Conservation (phyloP, 2,888 invertebrate genomes). For the Dysmachus trigonus region DNA sequence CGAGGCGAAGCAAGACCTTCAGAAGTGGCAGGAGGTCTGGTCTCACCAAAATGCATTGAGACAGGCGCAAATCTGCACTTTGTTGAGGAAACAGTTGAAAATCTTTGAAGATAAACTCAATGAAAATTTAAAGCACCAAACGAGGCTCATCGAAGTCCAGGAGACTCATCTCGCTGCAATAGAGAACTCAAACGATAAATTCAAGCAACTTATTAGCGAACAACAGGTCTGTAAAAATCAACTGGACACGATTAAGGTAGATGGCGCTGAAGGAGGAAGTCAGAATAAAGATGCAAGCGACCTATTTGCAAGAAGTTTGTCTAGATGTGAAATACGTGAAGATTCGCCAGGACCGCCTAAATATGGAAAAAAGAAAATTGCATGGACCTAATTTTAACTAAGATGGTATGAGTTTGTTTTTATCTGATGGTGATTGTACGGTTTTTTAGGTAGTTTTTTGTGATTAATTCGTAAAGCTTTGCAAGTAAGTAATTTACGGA, state of each 20-base stretch:
- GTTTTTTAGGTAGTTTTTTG: background rate
- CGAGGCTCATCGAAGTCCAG: slow-evolving; percentile 57
- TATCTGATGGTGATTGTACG: background rate
- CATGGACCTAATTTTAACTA: slow-evolving; percentile 46
- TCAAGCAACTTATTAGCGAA: slow-evolving; percentile 58
- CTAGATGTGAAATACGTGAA: background rate
- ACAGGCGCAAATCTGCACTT: slow-evolving; percentile 60
- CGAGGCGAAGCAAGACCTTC: slow-evolving; percentile 65
- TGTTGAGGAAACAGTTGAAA: slow-evolving; percentile 58
- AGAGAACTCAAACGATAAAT: slow-evolving; percentile 61
- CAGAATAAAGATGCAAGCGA: background rate
- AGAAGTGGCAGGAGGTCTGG: slow-evolving; percentile 65
- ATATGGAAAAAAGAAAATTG: slow-evolving; percentile 50
- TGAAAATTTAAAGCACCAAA: slow-evolving; percentile 57
- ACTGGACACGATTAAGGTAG: background rate
- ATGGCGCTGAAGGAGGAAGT: background rate
- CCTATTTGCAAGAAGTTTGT: background rate
- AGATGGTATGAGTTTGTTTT: no score
- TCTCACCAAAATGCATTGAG: slow-evolving; percentile 62
- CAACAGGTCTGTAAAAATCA: slow-evolving; percentile 50
- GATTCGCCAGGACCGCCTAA: slow-evolving; percentile 34
- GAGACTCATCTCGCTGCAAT: slow-evolving; percentile 59
- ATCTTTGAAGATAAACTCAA: slow-evolving; percentile 51
- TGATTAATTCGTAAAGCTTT: background rate
- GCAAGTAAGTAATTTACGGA: background rate